Conservation (phyloP, 2,888 invertebrate species). For the Rhagonycha fulva region DNA sequence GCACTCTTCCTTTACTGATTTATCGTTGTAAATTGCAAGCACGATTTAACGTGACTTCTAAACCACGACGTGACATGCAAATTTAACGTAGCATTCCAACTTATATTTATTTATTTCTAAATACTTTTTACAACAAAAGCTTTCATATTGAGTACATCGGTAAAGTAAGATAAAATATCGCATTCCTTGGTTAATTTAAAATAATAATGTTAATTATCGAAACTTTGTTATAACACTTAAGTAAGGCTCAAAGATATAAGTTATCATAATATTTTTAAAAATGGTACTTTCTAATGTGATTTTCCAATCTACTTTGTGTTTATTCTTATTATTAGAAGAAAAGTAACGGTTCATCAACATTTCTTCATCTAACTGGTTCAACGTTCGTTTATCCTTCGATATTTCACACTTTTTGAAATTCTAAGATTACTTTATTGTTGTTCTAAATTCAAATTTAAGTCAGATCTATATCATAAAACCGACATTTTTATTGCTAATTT, state of each 20-base stretch:
- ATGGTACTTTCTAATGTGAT: background rate
- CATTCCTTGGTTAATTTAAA: background rate
- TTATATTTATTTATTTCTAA: background rate
- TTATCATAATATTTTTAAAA: background rate
- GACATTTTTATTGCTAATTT: background rate
- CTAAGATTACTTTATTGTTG: background rate
- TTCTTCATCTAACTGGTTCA: background rate
- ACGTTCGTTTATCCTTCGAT: background rate
- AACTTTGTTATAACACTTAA: background rate
- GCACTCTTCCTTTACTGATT: background rate
- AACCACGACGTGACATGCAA: background rate
- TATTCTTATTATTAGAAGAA: background rate
- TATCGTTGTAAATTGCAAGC: background rate
- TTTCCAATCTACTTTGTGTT: background rate
- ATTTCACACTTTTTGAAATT: background rate
- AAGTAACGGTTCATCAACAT: background rate
- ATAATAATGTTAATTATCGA: background rate
- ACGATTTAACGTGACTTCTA: background rate
- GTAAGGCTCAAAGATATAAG: background rate
- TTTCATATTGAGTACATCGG: background rate
- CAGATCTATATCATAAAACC: background rate
- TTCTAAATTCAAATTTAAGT: background rate
- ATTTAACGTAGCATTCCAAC: background rate
- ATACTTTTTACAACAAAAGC: background rate
- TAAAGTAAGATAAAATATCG: background rate